These are phyloP conservation scores for Sinotaia quadrata DNA, from an alignment of 2,888 invertebrate genomes.

Conservation along the genomic window DNA sequence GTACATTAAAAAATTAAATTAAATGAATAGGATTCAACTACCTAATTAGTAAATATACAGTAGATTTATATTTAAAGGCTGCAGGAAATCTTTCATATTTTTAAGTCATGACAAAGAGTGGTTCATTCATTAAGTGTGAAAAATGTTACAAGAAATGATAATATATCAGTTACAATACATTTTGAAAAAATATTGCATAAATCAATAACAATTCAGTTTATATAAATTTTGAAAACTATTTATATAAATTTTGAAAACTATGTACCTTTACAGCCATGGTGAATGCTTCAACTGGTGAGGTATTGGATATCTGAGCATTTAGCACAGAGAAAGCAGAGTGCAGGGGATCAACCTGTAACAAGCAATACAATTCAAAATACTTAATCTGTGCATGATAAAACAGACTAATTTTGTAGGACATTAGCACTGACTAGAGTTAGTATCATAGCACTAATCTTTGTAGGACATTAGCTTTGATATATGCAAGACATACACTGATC, in stretches of 20 bases:
- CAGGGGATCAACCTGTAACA: slow-evolving; percentile 61
- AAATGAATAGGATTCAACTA: too few relatives aligned
- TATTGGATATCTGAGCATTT: slow-evolving; percentile 32
- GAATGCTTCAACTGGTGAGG: slow-evolving; percentile 46
- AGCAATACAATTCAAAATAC: not conserved
- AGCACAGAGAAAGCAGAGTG: slow-evolving; percentile 51
- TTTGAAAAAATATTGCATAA: not conserved
- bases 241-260: not conserved
- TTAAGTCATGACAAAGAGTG: not conserved
- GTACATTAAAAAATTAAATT: too few relatives aligned
- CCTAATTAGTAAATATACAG: too few relatives aligned
- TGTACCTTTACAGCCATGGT: slow-evolving; percentile 51
- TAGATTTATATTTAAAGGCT: too few relatives aligned
- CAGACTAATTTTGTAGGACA: too few relatives aligned
- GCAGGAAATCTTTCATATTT: too few relatives aligned
- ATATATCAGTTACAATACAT: not conserved
- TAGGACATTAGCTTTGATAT: too few relatives aligned
- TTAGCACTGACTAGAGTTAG: too few relatives aligned
- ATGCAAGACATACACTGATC: too few relatives aligned
- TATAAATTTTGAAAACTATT: not conserved
- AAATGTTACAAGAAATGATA: not conserved
- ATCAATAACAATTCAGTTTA: not conserved
- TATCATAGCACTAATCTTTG: too few relatives aligned
- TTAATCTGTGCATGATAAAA: too few relatives aligned
- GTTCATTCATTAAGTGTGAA: not conserved